These are phyloP conservation scores for Glaucidium brasilianum DNA, from an alignment of 2,113 vertebrate species.

Conservation along the genomic window DNA sequence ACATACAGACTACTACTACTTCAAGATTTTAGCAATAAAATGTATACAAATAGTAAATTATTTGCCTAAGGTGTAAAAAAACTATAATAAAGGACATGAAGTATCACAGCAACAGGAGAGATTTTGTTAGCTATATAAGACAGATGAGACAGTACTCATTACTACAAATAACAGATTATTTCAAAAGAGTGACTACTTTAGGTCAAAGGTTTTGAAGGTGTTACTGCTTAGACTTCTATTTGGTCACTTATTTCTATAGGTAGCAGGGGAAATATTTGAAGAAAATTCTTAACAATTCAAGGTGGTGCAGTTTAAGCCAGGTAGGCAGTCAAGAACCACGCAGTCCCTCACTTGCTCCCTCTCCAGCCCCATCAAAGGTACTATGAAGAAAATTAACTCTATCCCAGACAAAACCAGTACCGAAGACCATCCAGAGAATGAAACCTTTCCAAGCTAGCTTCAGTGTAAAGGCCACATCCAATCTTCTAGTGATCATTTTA, in stretches of 20 bases:
- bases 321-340: background rate
- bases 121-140: background rate
- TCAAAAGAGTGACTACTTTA: background rate
- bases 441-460: background rate
- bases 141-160: background rate
- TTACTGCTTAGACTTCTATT: background rate
- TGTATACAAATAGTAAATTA: background rate
- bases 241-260: background rate
- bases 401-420: background rate
- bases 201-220: background rate
- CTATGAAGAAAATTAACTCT: background rate
- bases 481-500: background rate
- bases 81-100: background rate
- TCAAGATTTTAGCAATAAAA: background rate
- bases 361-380: background rate
- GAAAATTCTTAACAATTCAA: background rate
- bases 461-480: background rate
- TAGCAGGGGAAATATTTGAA: background rate
- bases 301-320: accelerated
- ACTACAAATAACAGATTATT: background rate
- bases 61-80: background rate
- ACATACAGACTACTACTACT: background rate
- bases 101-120: background rate
- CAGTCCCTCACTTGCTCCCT: background rate
- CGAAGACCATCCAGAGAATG: background rate